Evolutionary conservation across 2,113 vertebrate genomes (phyloP), one percentile per base, ranked within the genome.

Genomic region (Pitta sordida): DNA sequence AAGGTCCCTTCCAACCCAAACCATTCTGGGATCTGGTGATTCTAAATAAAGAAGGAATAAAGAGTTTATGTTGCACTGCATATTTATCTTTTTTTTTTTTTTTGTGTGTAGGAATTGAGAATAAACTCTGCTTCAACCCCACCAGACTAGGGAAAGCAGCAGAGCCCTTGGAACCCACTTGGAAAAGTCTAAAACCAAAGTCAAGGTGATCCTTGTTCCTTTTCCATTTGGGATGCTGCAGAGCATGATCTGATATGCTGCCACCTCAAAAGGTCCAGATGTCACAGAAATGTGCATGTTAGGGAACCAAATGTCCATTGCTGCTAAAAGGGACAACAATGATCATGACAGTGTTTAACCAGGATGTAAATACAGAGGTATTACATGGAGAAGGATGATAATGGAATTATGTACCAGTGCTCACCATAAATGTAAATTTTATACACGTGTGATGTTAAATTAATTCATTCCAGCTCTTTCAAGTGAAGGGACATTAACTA

Each of bases 401-500:
- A 88, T 63, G 64, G 89, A 77, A 91, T 92, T 86, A 62, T 27
- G 29, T 12, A 76, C 41, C 84, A 78, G 0, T 2, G 26, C 81
- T 84, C 85, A 63, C 79, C 58, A 74, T 60, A 80, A 36, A 49
- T 81, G 69, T 73, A 86, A 88, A 88, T 83, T 93, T 94, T 91
- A 68, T 65, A 88, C 56, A 73, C 18, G 59, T 68, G 64, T 63
- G 77, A 86, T 0, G 2, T 69, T 87, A 43, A 83, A 88, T 86
- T 51, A 84, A 88, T 69, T 63, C 64, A 39, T 46, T 51, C 55
- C 87, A 84, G 49, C 60, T 26, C 74, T 70, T 85, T 53, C 69
- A 68, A 86, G 65, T 1, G 1, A 73, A 94, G 85, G 75, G 36
- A 53, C 73, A 59, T 77, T 51, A 77, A 58, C 55, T 70, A 51